Percentiles rank a stretch among this genome's conserved stretches.
Evolutionary conservation across 2,888 invertebrate genomes (phyloP).

Genomic region (Sarcophaga subvicina): DNA sequence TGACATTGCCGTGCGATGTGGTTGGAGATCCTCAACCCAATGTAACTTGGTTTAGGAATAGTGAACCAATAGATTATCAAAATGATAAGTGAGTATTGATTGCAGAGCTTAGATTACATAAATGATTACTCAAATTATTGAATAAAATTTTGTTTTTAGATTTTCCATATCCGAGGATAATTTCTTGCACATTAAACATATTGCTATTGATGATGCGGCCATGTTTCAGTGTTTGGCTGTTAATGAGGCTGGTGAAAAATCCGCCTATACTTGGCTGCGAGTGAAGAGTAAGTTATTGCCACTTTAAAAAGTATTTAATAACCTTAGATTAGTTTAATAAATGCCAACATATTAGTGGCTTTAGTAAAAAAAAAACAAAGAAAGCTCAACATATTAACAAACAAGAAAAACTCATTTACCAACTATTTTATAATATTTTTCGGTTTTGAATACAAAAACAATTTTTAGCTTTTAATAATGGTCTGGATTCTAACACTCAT

Average conservation of each 20-base stretch:
- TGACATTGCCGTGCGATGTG: slow-evolving; percentile 92
- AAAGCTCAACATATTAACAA: slow-evolving; percentile 28
- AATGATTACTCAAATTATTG: background rate
- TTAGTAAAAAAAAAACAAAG: slow-evolving; percentile 12
- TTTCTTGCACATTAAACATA: slow-evolving; percentile 89
- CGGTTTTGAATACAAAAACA: background rate
- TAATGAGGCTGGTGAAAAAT: slow-evolving; percentile 95
- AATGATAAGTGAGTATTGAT: slow-evolving; percentile 82
- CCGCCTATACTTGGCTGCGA: slow-evolving; percentile 94
- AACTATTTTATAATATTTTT: background rate
- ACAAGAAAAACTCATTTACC: slow-evolving; percentile 8
- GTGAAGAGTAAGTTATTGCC: slow-evolving; percentile 92
- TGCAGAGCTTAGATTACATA: background rate
- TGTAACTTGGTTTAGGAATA: slow-evolving; percentile 94
- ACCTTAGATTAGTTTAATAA: background rate
- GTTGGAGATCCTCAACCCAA: slow-evolving; percentile 93
- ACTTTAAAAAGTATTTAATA: background rate
- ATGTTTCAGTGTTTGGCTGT: slow-evolving; percentile 97
- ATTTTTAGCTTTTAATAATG: slow-evolving; percentile 56
- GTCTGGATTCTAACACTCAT: slow-evolving; percentile 55
- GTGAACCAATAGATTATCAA: slow-evolving; percentile 82
- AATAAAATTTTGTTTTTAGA: slow-evolving; percentile 79
- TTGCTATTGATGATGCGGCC: slow-evolving; percentile 93
- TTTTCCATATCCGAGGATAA: slow-evolving; percentile 92
- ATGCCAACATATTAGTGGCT: slow-evolving; percentile 31